Evolutionary conservation across 2,888 invertebrate genomes (phyloP), one percentile per base, ranked within the genome.

Genomic region (Cheilosia soror): DNA sequence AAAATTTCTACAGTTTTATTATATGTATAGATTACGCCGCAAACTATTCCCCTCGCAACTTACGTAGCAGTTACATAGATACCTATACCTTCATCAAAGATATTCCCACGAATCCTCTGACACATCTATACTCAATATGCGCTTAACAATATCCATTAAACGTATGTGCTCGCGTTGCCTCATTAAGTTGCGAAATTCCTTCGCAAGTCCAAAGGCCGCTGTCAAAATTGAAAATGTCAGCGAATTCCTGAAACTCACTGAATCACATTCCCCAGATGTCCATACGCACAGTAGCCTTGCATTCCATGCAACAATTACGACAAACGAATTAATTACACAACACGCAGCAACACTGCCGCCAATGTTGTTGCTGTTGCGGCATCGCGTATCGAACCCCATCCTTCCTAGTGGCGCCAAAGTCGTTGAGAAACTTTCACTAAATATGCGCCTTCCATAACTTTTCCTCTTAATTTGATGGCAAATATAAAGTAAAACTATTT

Each of bases 361-460:
- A 60, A 55, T 57, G 69, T 40, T 53, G 44, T 15, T 31, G 6
- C 20, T 0, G 20, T 37, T 31, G 13, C 37, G n/a, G 29, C 27
- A 25, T 37, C 51, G 66, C 42, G 65, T 65, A 53, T 57, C 55
- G 7, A n/a, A 55, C 42, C 25, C 25, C 47, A 51, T 53, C 40
- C 33, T 78, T 49, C 57, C 40, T 58, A 72, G 78, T 83, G 78
- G 78, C 83, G 83, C 83, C 83, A 78, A 73, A 72, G 68, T 69
- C 77, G 60, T 66, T 77, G 72, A 49, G 60, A 62, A 72, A 78
- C 83, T 83, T 83, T 83, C 78, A 78, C 83, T 82, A 11, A 55
- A 31, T 53, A 20, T 20, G 20, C 20, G 63, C 13, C 68, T 78
- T 58, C 78, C 62, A 82, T 76, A 55, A 60, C 53, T 71, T 62